A percentile compares a stretch with the other conserved stretches of the same genome.
These are phyloP conservation scores for Ceraclea dissimilis DNA, from an alignment of 2,888 invertebrate genomes.

Conservation along the genomic window DNA sequence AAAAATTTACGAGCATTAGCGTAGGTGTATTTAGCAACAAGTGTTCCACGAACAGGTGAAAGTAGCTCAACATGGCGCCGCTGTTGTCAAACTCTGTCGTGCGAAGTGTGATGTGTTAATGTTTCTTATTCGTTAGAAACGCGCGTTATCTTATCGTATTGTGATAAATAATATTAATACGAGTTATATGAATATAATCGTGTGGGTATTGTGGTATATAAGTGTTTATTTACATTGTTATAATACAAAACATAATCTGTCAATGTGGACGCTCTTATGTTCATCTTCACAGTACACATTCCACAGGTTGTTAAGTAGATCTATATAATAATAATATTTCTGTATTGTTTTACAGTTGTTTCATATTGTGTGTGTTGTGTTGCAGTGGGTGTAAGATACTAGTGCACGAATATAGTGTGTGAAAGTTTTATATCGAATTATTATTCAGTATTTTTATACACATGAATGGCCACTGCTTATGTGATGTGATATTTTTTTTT, in stretches of 20 bases:
- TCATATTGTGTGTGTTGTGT: not conserved
- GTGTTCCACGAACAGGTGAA: constrained; percentile 14
- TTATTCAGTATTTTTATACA: not conserved
- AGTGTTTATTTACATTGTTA: not conserved
- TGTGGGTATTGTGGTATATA: not conserved
- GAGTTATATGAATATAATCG: not conserved
- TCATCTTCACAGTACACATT: constrained; percentile 12
- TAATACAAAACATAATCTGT: constrained; percentile 16
- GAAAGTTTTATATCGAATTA: not conserved
- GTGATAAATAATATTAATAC: not conserved
- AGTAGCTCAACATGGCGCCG: constrained; percentile 18
- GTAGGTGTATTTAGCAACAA: not conserved
- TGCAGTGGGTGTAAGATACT: not conserved
- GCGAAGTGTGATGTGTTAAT: not conserved
- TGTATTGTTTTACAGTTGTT: not conserved
- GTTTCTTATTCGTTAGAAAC: not conserved
- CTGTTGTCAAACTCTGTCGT: constrained; percentile 1
- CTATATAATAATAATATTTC: not conserved
- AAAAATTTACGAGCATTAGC: not conserved
- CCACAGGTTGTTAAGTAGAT: constrained; percentile 13
- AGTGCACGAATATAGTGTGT: not conserved
- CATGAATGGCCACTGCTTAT: not conserved
- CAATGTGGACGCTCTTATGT: constrained; percentile 11
- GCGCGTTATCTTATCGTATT: not conserved
- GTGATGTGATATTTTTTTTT: not conserved